Conservation (phyloP, 2,888 invertebrate genomes). For the Scaeva pyrastri region DNA sequence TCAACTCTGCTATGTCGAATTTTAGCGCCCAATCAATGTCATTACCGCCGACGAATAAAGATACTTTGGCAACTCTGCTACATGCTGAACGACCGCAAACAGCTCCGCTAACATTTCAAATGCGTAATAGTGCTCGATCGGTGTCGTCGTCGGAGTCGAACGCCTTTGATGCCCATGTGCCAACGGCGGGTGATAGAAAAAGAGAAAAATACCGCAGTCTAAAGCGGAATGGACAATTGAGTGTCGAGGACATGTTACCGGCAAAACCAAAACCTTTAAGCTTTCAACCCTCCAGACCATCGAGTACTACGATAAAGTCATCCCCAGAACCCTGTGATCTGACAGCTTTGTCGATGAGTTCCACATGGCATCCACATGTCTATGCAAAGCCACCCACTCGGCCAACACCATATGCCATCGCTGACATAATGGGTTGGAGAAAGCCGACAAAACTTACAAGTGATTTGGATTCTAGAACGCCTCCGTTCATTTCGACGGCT, state of each 20-base stretch:
- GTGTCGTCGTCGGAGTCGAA: slow-evolving; percentile 48
- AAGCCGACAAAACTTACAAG: slow-evolving; percentile 37
- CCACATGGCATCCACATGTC: slow-evolving; percentile 95
- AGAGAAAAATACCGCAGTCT: slow-evolving; percentile 32
- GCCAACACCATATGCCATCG: slow-evolving; percentile 94
- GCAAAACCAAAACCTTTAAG: slow-evolving; percentile 30
- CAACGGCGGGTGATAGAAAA: slow-evolving; percentile 39
- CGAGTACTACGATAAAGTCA: slow-evolving; percentile 23
- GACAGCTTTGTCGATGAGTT: slow-evolving; percentile 53
- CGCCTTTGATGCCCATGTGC: background rate
- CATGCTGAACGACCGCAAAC: slow-evolving; percentile 67
- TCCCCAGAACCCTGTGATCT: slow-evolving; percentile 53
- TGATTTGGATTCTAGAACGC: slow-evolving; percentile 34
- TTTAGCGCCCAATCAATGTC: slow-evolving; percentile 61
- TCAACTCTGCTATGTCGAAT: slow-evolving; percentile 54
- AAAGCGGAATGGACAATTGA: slow-evolving; percentile 58
- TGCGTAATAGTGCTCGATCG: slow-evolving; percentile 52
- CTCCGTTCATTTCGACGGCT: slow-evolving; percentile 24
- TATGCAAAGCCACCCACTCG: slow-evolving; percentile 92
- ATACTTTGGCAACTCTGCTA: slow-evolving; percentile 57
- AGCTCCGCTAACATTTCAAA: slow-evolving; percentile 67
- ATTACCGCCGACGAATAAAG: slow-evolving; percentile 49
- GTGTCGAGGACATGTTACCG: slow-evolving; percentile 49
- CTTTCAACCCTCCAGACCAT: slow-evolving; percentile 39
- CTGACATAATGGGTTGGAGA: slow-evolving; percentile 91